Evolutionary conservation across 2,888 invertebrate genomes (phyloP).

Genomic region (Epistrophe grossulariae): DNA sequence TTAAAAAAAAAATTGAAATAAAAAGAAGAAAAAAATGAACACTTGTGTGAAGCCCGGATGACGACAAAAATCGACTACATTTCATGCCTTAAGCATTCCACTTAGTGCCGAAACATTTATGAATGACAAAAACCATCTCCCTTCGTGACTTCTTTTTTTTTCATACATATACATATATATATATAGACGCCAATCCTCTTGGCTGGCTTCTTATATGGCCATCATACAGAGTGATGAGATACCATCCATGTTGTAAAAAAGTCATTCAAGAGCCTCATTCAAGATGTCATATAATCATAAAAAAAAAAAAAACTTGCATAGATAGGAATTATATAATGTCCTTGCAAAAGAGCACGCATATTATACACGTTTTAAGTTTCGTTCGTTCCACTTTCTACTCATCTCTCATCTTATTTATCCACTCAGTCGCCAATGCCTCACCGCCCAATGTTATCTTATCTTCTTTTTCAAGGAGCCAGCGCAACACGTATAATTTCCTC

Average conservation of each 20-base stretch:
- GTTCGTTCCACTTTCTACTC: slow-evolving; percentile 42
- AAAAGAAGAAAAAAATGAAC: slow-evolving; percentile 27
- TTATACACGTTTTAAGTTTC: slow-evolving; percentile 39
- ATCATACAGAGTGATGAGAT: background rate
- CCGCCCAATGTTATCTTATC: slow-evolving; percentile 30
- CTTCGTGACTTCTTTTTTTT: background rate
- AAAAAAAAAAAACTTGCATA: slow-evolving; percentile 18
- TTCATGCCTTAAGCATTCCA: slow-evolving; percentile 61
- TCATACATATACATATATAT: too few species aligned
- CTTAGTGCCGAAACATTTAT: slow-evolving; percentile 66
- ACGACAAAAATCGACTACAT: slow-evolving; percentile 23
- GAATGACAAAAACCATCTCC: slow-evolving; percentile 40
- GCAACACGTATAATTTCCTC: slow-evolving; percentile 30
- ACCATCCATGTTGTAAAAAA: slow-evolving; percentile 38
- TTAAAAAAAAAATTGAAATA: too few species aligned
- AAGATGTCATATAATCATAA: slow-evolving; percentile 68
- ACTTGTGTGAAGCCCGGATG: slow-evolving; percentile 42
- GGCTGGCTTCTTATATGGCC: background rate
- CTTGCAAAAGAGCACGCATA: slow-evolving; percentile 57
- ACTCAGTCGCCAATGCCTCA: slow-evolving; percentile 20
- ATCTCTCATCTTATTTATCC: slow-evolving; percentile 24
- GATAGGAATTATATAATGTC: slow-evolving; percentile 50
- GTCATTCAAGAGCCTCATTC: slow-evolving; percentile 64
- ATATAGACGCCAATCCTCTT: background rate
- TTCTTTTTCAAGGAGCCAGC: slow-evolving; percentile 4